phyloP scores from a whole-genome alignment of 1,140 invertebrate species.

The Caenorhabditis briggsae region DNA sequence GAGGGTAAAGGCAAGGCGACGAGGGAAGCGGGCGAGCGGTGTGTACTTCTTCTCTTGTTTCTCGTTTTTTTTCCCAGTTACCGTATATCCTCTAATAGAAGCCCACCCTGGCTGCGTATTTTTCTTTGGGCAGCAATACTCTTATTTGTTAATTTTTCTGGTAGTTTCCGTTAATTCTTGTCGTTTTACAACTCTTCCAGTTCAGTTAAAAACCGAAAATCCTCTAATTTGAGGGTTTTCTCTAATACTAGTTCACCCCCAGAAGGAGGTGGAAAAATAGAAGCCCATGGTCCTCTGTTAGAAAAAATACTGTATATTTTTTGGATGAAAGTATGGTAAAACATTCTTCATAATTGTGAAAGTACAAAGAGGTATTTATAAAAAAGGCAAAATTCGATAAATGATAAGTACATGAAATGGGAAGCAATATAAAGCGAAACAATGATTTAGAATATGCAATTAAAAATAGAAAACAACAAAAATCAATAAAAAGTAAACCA shows the following conservation, averaged over 20 bases:
- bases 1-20: background rate
- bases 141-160: too few relatives aligned
- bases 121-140: too few relatives aligned
- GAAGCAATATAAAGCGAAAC: background rate
- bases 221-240: too few relatives aligned
- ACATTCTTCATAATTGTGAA: background rate
- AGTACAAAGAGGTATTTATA: constrained; percentile 15
- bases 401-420: constrained; percentile 9
- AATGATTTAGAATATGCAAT: constrained; percentile 10
- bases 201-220: too few relatives aligned
- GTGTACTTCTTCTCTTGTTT: background rate
- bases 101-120: too few relatives aligned
- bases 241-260: too few relatives aligned
- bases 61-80: background rate
- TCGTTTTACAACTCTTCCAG: too few relatives aligned
- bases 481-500: background rate
- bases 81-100: too few relatives aligned
- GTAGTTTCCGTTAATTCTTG: too few relatives aligned
- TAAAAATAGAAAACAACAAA: background rate
- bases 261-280: too few relatives aligned
- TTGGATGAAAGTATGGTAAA: background rate
- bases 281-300: too few relatives aligned
- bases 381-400: background rate
- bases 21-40: background rate
- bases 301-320: too few relatives aligned